Evolutionary conservation across 37 sponge, comb jelly and placozoan species (phyloP), one percentile per base, ranked within the genome.

Genomic region (Dysidea cf. avara): DNA sequence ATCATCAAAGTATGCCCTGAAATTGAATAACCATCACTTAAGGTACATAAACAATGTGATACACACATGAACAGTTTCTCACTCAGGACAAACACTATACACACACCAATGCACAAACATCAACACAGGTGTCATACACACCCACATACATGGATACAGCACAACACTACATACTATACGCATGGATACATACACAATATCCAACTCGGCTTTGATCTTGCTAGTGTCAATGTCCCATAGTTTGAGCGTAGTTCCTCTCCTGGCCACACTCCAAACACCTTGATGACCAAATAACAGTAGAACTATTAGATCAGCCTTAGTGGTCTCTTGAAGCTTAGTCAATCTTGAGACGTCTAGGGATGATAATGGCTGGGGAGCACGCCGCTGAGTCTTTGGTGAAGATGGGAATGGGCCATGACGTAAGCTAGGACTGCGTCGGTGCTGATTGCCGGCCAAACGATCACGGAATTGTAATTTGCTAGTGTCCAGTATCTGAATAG

Each of bases 181-280:
- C 43, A 36, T 21, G 17, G 26, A 17, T 53, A 72, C 79, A 70
- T 55, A 86, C 92, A 33, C 47, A 58, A 86, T 51, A 58, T 79
- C 77, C 51, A 69, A 86, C 17, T 60, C 56, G 11, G 77, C 60
- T 32, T 51, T 74, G 36, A 74, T 37, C 13, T 68, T 33, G 2
- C 84, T 87, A 38, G 71, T 80, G 24, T 66, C 37, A 31, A 72
- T 60, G 47, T 86, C 76, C 92, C 92, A 92, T 34, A 78, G 66
- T 53, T 75, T 54, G 36, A 92, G 28, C 29, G 65, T 36, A 1
- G 80, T 48, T 66, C 92, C 83, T 59, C 92, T 64, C 54, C 92
- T 78, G 20, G 71, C 71, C 35, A 92, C 83, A 14, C 81, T 72
- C 92, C 92, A 92, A 35, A 92, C 77, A 14, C 92, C 87, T 16